Evolutionary conservation across 2,113 vertebrate species (phyloP), one percentile per base, ranked within the genome.

Genomic region (Tichodroma muraria): DNA sequence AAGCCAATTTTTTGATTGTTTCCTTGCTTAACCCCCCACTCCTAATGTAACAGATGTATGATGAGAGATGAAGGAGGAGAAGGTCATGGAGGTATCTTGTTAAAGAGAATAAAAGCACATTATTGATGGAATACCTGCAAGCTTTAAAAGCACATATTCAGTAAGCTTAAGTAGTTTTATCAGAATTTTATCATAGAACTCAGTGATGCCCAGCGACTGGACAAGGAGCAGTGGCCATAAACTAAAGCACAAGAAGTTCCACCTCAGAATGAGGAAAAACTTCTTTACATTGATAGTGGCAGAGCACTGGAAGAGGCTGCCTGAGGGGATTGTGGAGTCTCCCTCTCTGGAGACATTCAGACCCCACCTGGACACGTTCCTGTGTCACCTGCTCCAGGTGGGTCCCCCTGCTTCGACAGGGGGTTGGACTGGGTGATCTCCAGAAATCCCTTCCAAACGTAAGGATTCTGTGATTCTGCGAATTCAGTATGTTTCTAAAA

Each of bases 371-470:
- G 27, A 16, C 52, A 44, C 2, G 1, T 47, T 60, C 20, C n/a
- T 68, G 11, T 60, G 61, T 75, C 53, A 30, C n/a, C 38, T 82
- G 47, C 24, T 82, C 16, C 24, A 27, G n/a, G 6, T 38, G 52
- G 16, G 19, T 52, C 14, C 15, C 11, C 3, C 61, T n/a, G 38
- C n/a, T 28, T 53, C 2, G 0, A 11, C 8, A 9, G 6, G 8
- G 3, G 4, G 8, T 40, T 68, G 70, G 78, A 31, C 20, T 47
- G 21, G 11, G 11, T 53, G n/a, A 53, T 31, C 16, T 68, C 38
- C 69, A 47, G 24, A 81, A 52, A 33, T 45, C 53, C 38, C 30
- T 68, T 47, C n/a, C 38, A 54, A 35, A 6, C 21, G 24, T 53
- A 35, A 40, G 38, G 25, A n/a, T 54, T 25, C n/a, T 37, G n/a